Conservation (phyloP, 2,113 vertebrate genomes). For the Diphyllodes magnificus region DNA sequence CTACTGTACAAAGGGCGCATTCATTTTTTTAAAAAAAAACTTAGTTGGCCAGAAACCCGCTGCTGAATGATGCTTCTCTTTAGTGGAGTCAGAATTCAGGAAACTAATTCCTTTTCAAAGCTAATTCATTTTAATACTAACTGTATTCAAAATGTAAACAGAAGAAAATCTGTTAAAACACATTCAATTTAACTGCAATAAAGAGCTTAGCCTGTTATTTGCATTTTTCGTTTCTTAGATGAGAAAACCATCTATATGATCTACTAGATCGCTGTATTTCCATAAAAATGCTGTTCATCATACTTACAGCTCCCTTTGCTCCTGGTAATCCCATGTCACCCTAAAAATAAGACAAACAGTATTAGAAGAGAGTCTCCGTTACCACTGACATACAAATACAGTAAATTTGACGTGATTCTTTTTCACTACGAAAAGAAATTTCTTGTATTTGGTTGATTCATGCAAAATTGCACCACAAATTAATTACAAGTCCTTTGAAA, state of each 20-base stretch:
- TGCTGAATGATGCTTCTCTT: not conserved
- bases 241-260: not conserved
- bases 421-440: not conserved
- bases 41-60: not conserved
- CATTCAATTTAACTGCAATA: not conserved
- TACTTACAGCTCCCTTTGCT: constrained; percentile 91
- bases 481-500: not conserved
- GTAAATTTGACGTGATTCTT: not conserved
- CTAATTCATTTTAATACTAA: not conserved
- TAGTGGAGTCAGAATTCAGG: not conserved
- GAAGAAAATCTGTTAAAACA: not conserved
- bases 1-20: not conserved
- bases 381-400: not conserved
- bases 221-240: not conserved
- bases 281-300: not conserved
- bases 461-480: not conserved
- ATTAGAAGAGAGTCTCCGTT: constrained; percentile 20
- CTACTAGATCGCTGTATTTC: not conserved
- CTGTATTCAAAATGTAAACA: not conserved
- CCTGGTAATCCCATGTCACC: constrained; percentile 88
- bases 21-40: not conserved
- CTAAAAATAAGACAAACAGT: constrained; percentile 68
- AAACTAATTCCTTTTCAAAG: not conserved
- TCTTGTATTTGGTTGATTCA: not conserved
- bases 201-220: not conserved